Evolutionary conservation across 2,797 vertebrate genomes (phyloP).

Genomic region (Eulemur albifrons): DNA sequence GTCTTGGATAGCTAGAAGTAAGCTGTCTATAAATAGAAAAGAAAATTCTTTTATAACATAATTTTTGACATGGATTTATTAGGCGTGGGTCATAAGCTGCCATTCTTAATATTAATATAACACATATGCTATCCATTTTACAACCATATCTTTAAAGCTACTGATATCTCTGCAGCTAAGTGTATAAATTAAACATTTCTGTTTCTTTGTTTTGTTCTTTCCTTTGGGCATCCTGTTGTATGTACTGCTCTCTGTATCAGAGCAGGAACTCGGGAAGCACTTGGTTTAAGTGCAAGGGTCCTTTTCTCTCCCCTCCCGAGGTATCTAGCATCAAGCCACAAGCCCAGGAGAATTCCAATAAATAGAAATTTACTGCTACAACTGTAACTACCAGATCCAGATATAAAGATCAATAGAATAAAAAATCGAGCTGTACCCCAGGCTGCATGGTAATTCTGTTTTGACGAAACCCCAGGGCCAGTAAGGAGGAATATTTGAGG

Average conservation of each 20-base stretch:
- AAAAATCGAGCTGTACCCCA: background rate
- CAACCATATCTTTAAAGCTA: background rate
- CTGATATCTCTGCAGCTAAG: background rate
- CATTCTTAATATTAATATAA: background rate
- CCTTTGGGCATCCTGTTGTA: background rate
- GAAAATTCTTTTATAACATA: background rate
- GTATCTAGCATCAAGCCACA: background rate
- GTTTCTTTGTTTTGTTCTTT: background rate
- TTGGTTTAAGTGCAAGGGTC: background rate
- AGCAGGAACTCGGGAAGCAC: background rate
- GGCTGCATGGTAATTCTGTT: constrained; percentile 34
- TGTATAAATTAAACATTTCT: background rate
- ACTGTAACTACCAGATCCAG: background rate
- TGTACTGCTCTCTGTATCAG: background rate
- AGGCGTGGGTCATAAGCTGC: background rate
- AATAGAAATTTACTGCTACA: constrained; percentile 37
- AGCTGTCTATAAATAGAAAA: background rate
- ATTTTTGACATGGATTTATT: background rate
- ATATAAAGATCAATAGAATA: constrained; percentile 11
- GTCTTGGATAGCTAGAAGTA: background rate
- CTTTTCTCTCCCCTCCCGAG: background rate
- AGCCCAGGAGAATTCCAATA: constrained; percentile 13
- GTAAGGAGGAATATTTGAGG: background rate
- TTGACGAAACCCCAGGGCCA: constrained; percentile 10
- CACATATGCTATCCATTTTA: background rate